Conservation (phyloP, 2,113 vertebrate species). For the Falcunculus frontatus region DNA sequence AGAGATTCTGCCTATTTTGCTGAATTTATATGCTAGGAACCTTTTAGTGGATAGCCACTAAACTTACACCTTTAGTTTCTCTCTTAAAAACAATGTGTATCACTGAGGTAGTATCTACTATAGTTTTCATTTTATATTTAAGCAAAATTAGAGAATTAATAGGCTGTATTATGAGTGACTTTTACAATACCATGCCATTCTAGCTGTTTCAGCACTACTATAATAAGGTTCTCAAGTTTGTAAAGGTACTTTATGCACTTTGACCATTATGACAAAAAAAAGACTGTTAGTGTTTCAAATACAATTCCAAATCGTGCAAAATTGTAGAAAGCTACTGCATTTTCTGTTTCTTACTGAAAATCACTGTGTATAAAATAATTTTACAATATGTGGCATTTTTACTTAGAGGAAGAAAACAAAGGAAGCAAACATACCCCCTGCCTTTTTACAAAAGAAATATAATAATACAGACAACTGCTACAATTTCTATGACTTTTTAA, state of each 20-base stretch:
- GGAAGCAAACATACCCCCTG: neutral
- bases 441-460: constrained; percentile 5
- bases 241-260: neutral
- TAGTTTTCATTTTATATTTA: neutral
- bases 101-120: neutral
- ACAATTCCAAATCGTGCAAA: neutral
- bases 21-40: neutral
- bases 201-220: neutral
- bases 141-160: neutral
- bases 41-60: neutral
- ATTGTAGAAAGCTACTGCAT: neutral
- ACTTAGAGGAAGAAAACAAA: neutral
- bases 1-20: neutral
- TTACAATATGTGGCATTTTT: neutral
- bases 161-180: neutral
- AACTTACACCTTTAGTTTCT: neutral
- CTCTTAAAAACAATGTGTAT: neutral
- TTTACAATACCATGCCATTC: neutral
- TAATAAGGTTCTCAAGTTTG: neutral
- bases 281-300: neutral
- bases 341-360: neutral
- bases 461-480: constrained; percentile 38
- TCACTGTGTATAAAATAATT: neutral
- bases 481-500: neutral
- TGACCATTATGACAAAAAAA: neutral